Conservation (phyloP, 2,113 vertebrate species). For the Amphilophus citrinellus region DNA sequence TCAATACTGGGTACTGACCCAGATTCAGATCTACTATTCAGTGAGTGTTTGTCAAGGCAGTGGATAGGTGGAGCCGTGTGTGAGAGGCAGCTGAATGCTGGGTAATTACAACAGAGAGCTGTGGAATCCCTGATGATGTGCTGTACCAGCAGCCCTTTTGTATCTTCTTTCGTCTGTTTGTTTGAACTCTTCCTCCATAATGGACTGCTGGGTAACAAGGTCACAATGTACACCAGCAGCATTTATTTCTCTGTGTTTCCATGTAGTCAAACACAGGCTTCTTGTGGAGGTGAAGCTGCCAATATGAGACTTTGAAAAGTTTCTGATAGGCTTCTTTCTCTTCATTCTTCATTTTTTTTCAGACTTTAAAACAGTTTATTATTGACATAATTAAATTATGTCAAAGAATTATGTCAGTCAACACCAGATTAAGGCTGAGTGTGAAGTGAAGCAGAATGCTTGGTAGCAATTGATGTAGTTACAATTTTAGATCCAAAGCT, state of each 20-base stretch:
- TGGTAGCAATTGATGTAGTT: slow-evolving; percentile 59
- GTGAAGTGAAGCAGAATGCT: slow-evolving; percentile 31
- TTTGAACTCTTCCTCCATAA: slow-evolving; percentile 47
- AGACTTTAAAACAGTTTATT: background rate
- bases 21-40: slow-evolving; percentile 51
- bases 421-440: background rate
- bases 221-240: slow-evolving; percentile 5
- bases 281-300: background rate
- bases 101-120: slow-evolving; percentile 67
- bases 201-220: slow-evolving; percentile 52
- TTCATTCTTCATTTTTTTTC: background rate
- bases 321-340: background rate
- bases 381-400: background rate
- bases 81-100: slow-evolving; percentile 57
- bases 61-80: slow-evolving; percentile 26
- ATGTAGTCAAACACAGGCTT: background rate
- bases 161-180: slow-evolving; percentile 68
- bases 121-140: slow-evolving; percentile 44
- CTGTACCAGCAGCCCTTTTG: slow-evolving; percentile 59
- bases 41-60: slow-evolving; percentile 24
- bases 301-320: background rate
- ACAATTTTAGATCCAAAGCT: slow-evolving; percentile 51
- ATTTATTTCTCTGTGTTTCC: background rate
- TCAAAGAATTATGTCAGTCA: background rate
- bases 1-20: slow-evolving; percentile 60